Percentiles rank a stretch among this genome's conserved stretches.
Conservation (phyloP, 1,140 invertebrate species). For the Dysdera silvatica region DNA sequence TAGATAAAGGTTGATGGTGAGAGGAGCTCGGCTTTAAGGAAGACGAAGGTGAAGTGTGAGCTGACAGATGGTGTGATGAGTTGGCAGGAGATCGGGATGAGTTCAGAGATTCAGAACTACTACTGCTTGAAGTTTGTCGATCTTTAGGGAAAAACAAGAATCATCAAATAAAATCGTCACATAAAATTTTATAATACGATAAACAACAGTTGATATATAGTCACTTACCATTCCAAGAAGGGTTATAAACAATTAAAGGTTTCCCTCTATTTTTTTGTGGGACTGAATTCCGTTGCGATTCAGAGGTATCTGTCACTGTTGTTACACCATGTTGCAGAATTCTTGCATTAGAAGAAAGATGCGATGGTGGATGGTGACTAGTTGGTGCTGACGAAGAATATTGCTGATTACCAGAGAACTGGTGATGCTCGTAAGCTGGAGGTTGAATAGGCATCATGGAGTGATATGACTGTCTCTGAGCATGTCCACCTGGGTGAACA, state of each 20-base stretch:
- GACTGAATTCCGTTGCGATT: background rate
- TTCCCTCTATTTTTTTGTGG: conserved; percentile 12
- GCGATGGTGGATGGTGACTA: conserved; percentile 9
- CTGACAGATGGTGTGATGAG: conserved; percentile 7
- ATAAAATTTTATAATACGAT: background rate
- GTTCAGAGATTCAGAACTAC: conserved; percentile 19
- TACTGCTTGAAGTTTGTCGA: conserved; percentile 11
- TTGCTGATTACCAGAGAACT: conserved; percentile 3
- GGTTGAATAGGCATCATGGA: conserved; percentile 18
- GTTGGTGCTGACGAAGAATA: conserved; percentile 2
- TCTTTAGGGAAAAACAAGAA: conserved; percentile 1
- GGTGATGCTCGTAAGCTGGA: too few species aligned
- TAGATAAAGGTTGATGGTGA: conserved; percentile 22
- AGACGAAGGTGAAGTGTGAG: conserved; percentile 22
- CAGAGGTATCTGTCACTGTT: background rate
- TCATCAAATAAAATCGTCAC: background rate
- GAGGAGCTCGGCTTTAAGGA: conserved; percentile 26
- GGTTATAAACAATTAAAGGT: conserved; percentile 26
- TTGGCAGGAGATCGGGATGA: conserved; percentile 21
- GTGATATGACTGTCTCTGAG: conserved; percentile 24
- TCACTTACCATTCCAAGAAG: conserved; percentile 24
- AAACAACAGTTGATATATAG: background rate
- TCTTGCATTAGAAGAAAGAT: background rate
- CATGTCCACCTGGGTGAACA: background rate
- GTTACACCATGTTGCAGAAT: background rate